Conservation (phyloP, 2,797 vertebrate species). For the Peromyscus eremicus region DNA sequence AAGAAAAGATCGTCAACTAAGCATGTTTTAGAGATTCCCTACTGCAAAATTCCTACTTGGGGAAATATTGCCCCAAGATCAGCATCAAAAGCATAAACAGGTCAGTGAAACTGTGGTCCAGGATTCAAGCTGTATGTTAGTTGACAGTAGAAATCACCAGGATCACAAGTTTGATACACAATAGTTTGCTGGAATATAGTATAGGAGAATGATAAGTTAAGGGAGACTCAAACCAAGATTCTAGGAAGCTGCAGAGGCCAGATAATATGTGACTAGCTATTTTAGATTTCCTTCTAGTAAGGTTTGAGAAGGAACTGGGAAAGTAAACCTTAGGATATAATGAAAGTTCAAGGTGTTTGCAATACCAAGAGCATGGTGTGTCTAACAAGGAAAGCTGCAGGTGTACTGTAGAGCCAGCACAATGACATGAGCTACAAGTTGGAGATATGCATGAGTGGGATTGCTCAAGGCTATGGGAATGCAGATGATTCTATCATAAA, state of each 20-base stretch:
- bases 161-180: neutral
- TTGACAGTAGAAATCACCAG: neutral
- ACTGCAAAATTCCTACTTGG: neutral
- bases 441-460: neutral
- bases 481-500: too few species aligned
- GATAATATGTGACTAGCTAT: neutral
- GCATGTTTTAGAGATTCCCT: neutral
- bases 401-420: too few species aligned
- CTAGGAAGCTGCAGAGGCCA: neutral
- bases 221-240: neutral
- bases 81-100: neutral
- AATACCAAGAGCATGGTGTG: neutral
- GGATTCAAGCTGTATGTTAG: neutral
- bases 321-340: neutral
- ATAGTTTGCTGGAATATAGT: neutral
- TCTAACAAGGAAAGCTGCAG: neutral
- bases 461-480: neutral
- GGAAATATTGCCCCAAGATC: neutral
- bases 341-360: neutral
- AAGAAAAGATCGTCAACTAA: neutral
- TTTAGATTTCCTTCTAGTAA: neutral
- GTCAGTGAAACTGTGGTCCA: neutral
- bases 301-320: neutral
- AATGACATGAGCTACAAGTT: too few species aligned
- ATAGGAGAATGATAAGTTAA: neutral